Evolutionary conservation across 2,888 invertebrate species (phyloP).

Genomic region (Parochlus steinenii): DNA sequence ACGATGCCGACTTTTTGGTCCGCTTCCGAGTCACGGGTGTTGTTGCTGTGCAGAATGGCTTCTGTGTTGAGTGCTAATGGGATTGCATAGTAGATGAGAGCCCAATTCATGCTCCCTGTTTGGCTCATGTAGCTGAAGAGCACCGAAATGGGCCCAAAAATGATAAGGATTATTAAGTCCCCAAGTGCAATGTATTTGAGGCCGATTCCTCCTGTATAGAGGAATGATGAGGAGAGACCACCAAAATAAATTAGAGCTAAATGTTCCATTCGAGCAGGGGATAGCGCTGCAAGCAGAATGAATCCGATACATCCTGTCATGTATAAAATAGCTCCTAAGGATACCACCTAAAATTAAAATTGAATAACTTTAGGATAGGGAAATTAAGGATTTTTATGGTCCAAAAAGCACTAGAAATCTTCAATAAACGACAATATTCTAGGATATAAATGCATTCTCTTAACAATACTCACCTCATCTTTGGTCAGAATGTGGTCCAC

Average conservation of each 20-base stretch:
- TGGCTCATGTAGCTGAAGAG: slow-evolving; percentile 87
- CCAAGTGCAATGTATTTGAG: slow-evolving; percentile 91
- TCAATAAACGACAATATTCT: not conserved
- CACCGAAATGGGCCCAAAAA: slow-evolving; percentile 88
- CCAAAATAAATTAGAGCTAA: slow-evolving; percentile 89
- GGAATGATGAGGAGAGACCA: slow-evolving; percentile 82
- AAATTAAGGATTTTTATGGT: not conserved
- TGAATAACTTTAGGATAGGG: no score
- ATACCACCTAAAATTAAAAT: slow-evolving; percentile 48
- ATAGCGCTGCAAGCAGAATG: slow-evolving; percentile 55
- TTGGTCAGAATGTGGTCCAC: slow-evolving; percentile 82
- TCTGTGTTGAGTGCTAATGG: slow-evolving; percentile 88
- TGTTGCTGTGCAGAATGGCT: slow-evolving; percentile 89
- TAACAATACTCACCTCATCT: slow-evolving; percentile 34
- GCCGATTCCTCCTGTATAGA: slow-evolving; percentile 94
- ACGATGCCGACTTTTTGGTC: slow-evolving; percentile 84
- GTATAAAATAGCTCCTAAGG: slow-evolving; percentile 77
- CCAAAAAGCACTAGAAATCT: not conserved
- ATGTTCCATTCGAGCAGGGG: slow-evolving; percentile 88
- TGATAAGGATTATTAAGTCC: slow-evolving; percentile 77
- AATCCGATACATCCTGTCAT: slow-evolving; percentile 73
- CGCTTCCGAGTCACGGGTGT: slow-evolving; percentile 78
- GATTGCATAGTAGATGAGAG: slow-evolving; percentile 82
- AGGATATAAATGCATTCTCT: not conserved
- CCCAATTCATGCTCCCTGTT: slow-evolving; percentile 80